Percentiles rank a stretch among this genome's conserved stretches.
These are phyloP conservation scores for Myotis brandtii DNA, from an alignment of 2,113 vertebrate genomes.

Conservation along the genomic window DNA sequence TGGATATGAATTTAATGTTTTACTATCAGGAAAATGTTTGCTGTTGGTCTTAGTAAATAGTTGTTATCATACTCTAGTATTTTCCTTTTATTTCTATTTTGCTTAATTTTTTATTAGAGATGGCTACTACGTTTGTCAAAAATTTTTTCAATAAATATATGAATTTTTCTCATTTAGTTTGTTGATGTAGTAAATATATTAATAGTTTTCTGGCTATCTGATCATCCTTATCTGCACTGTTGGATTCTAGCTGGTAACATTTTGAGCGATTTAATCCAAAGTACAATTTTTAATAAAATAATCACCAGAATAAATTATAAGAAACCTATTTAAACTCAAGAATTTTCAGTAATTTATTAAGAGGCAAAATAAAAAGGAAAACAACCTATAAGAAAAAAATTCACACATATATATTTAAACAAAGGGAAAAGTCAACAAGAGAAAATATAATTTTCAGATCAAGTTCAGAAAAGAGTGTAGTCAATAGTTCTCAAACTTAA, in stretches of 20 bases:
- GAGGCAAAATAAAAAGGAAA: not conserved
- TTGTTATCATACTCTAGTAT: not conserved
- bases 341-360: not conserved
- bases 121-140: not conserved
- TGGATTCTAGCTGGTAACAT: not conserved
- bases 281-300: not conserved
- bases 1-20: not conserved
- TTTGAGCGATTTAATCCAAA: not conserved
- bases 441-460: not conserved
- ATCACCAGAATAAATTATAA: not conserved
- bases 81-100: slow-evolving; percentile 41
- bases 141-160: not conserved
- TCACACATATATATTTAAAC: not conserved
- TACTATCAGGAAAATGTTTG: not conserved
- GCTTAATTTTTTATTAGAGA: slow-evolving; percentile 5
- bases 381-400: not conserved
- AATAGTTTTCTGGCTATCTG: not conserved
- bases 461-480: not conserved
- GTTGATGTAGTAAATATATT: not conserved
- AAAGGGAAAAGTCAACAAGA: not conserved
- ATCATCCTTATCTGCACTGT: not conserved
- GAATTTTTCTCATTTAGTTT: slow-evolving; percentile 1
- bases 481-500: not conserved
- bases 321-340: not conserved
- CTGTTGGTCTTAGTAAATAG: not conserved